Conservation (phyloP, 2,113 vertebrate genomes). For the Larimichthys crocea region DNA sequence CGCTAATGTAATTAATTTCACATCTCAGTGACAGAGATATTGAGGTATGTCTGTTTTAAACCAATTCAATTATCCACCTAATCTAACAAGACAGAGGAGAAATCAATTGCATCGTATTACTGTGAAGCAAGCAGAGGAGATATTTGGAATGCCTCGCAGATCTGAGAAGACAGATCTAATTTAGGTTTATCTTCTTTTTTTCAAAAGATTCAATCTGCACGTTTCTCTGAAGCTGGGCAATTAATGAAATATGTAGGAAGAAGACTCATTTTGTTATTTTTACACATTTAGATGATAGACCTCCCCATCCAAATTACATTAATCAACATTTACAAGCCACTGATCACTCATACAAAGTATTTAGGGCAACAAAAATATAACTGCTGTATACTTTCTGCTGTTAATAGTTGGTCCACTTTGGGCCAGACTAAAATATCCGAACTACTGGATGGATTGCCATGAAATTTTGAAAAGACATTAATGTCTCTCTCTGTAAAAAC, state of each 20-base stretch:
- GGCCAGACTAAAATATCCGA: not conserved
- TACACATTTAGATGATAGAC: not conserved
- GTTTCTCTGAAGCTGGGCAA: slow-evolving; percentile 31
- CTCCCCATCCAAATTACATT: not conserved
- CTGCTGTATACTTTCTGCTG: not conserved
- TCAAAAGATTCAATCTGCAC: slow-evolving; percentile 28
- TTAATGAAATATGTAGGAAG: slow-evolving; percentile 15
- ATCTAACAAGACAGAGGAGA: slow-evolving; percentile 66
- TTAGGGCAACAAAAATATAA: not conserved
- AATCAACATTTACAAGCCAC: not conserved
- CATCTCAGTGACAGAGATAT: slow-evolving; percentile 49
- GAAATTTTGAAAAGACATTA: not conserved
- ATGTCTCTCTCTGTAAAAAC: not conserved
- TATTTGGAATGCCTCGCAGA: slow-evolving; percentile 52
- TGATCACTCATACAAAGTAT: not conserved
- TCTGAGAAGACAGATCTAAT: slow-evolving; percentile 56
- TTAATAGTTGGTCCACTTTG: not conserved
- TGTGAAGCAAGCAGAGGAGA: slow-evolving; percentile 12
- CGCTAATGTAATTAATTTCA: slow-evolving; percentile 66
- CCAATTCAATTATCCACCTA: slow-evolving; percentile 67
- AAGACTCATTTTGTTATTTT: slow-evolving; percentile 1
- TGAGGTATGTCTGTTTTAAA: slow-evolving; percentile 70
- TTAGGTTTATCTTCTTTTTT: slow-evolving; percentile 23
- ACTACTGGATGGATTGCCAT: not conserved
- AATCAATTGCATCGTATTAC: slow-evolving; percentile 49